These are phyloP conservation scores for Coregonus ussuriensis DNA, from an alignment of 2,797 vertebrate genomes.

Conservation along the genomic window DNA sequence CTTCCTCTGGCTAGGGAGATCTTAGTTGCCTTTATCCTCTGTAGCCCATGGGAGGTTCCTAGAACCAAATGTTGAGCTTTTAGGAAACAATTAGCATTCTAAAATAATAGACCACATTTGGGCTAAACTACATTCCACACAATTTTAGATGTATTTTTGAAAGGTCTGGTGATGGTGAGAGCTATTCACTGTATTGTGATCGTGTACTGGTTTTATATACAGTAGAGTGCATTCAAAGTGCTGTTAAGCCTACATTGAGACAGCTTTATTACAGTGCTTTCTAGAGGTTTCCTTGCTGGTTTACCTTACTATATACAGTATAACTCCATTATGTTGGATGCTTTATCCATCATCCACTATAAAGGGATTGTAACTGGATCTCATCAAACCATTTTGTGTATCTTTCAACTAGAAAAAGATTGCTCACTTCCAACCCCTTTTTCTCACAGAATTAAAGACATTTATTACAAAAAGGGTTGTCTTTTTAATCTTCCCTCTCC, in stretches of 20 bases:
- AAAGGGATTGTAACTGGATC: constrained; percentile 22
- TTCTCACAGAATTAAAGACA: background rate
- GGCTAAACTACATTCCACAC: background rate
- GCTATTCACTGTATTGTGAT: background rate
- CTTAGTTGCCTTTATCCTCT: background rate
- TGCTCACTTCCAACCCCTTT: background rate
- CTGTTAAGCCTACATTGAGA: constrained; percentile 62
- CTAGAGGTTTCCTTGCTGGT: constrained; percentile 45
- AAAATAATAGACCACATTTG: background rate
- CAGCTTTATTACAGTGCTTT: constrained; percentile 65
- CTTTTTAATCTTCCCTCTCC: background rate
- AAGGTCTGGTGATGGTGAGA: background rate
- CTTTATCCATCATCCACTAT: constrained; percentile 31
- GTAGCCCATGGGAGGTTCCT: background rate
- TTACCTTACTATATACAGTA: constrained; percentile 18
- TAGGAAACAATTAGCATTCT: background rate
- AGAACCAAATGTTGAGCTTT: background rate
- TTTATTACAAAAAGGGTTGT: background rate
- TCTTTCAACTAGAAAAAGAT: background rate
- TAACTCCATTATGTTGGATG: constrained; percentile 53
- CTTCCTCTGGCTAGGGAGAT: background rate
- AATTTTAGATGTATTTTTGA: background rate
- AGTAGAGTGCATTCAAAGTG: constrained; percentile 54
- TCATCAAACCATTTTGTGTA: constrained; percentile 20
- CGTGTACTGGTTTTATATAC: constrained; percentile 9